phyloP scores from a whole-genome alignment of 2,797 vertebrate genomes.

The Sarcoramphus papa region DNA sequence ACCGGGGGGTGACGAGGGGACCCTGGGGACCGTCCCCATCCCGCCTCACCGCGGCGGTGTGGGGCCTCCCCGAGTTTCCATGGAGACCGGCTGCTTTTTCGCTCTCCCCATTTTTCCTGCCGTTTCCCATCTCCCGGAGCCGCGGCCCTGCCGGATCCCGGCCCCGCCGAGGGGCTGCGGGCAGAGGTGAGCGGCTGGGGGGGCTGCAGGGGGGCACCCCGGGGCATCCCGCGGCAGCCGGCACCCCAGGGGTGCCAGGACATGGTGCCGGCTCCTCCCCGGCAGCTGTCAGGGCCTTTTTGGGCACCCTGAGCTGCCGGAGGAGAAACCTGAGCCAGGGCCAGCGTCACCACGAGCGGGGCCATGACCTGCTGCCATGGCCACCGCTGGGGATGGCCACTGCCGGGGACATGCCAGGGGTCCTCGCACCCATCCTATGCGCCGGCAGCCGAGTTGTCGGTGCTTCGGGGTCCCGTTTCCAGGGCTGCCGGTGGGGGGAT shows the following conservation, averaged over 20 bases:
- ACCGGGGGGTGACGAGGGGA: not conserved
- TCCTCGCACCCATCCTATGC: not conserved
- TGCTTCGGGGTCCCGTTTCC: not conserved
- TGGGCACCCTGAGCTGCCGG: not conserved
- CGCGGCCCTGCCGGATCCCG: not conserved
- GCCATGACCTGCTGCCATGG: not conserved
- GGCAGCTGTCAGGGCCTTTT: not conserved
- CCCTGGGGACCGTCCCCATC: not conserved
- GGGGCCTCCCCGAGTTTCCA: conserved; percentile 28
- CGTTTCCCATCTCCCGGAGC: not conserved
- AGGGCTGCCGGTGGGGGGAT: not conserved
- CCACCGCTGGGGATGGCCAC: not conserved
- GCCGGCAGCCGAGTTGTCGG: not conserved
- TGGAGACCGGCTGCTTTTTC: conserved; percentile 9
- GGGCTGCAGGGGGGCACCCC: not conserved
- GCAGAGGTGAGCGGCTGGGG: not conserved
- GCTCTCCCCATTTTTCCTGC: not conserved
- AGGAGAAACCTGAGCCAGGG: not conserved
- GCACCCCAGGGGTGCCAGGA: not conserved
- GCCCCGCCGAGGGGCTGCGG: not conserved
- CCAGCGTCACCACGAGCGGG: not conserved
- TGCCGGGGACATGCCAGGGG: not conserved
- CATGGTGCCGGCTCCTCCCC: not conserved
- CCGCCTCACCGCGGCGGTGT: not conserved
- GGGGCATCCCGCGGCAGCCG: not conserved